phyloP scores from a whole-genome alignment of 23 tunicate genomes.

The Phallusia fumigata region DNA sequence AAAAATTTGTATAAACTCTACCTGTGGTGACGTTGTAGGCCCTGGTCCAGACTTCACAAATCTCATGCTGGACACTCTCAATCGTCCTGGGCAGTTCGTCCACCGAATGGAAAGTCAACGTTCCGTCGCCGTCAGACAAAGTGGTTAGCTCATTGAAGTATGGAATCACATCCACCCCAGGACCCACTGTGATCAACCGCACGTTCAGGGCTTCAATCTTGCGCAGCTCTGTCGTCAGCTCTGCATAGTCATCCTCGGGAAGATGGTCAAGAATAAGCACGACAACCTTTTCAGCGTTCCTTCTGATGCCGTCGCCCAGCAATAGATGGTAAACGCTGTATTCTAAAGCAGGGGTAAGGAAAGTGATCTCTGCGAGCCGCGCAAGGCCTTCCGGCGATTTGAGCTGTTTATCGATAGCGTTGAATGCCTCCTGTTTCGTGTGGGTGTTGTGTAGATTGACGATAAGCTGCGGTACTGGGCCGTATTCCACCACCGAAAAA shows the following conservation, averaged over 20 bases:
- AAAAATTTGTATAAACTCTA: neutral
- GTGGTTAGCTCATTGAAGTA: slow-evolving; percentile 15
- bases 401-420: slow-evolving; percentile 12
- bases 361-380: neutral
- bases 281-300: slow-evolving; percentile 19
- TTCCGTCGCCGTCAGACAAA: neutral
- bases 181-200: slow-evolving; percentile 27
- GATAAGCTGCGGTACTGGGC: slow-evolving; percentile 17
- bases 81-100: slow-evolving; percentile 11
- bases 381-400: neutral
- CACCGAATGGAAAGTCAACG: slow-evolving; percentile 6
- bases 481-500: slow-evolving; percentile 28
- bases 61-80: neutral
- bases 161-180: neutral
- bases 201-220: slow-evolving; percentile 6
- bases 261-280: slow-evolving; percentile 17
- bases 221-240: neutral
- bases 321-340: slow-evolving; percentile 13
- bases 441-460: slow-evolving; percentile 8
- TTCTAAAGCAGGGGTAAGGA: slow-evolving; percentile 13
- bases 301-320: slow-evolving; percentile 24
- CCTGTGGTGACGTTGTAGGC: neutral
- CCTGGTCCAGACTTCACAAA: slow-evolving; percentile 7
- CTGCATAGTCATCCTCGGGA: slow-evolving; percentile 2
- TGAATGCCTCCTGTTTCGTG: neutral